Evolutionary conservation across 2,888 invertebrate genomes (phyloP).

Genomic region (Phytoseiulus persimilis): DNA sequence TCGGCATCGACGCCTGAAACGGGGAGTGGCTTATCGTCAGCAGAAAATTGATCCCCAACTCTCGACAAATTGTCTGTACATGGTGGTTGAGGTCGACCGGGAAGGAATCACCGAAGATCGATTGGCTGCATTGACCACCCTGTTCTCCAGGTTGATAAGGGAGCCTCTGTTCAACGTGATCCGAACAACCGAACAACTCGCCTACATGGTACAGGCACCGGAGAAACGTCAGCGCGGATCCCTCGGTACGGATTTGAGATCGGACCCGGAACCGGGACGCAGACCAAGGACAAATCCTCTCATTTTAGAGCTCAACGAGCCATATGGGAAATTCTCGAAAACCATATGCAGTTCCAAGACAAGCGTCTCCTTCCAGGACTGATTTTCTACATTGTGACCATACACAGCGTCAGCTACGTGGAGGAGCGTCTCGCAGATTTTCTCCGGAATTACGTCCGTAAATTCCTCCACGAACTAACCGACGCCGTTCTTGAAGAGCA

Average conservation of each 20-base stretch:
- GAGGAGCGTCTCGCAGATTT: slow-evolving; percentile 19
- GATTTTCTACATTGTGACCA: slow-evolving; percentile 24
- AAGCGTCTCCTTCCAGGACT: not conserved
- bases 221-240: slow-evolving; percentile 31
- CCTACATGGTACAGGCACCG: slow-evolving; percentile 34
- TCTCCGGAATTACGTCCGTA: not conserved
- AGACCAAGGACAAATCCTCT: too few relatives aligned
- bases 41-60: slow-evolving; percentile 10
- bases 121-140: slow-evolving; percentile 24
- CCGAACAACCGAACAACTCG: slow-evolving; percentile 26
- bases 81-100: slow-evolving; percentile 24
- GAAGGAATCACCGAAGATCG: slow-evolving; percentile 32
- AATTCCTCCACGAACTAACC: not conserved
- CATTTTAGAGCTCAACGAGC: too few relatives aligned
- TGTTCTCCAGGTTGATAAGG: slow-evolving; percentile 19
- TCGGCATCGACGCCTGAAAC: not conserved
- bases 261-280: too few relatives aligned
- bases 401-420: slow-evolving; percentile 28
- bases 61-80: slow-evolving; percentile 21
- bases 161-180: slow-evolving; percentile 37
- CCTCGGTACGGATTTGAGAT: too few relatives aligned
- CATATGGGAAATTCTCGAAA: too few relatives aligned
- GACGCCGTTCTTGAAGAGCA: slow-evolving; percentile 20
- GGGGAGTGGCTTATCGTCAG: slow-evolving; percentile 33
- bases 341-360: too few relatives aligned